Evolutionary conservation across 2,113 vertebrate species (phyloP), one percentile per base, ranked within the genome.

Genomic region (Rhodinocichla rosea): DNA sequence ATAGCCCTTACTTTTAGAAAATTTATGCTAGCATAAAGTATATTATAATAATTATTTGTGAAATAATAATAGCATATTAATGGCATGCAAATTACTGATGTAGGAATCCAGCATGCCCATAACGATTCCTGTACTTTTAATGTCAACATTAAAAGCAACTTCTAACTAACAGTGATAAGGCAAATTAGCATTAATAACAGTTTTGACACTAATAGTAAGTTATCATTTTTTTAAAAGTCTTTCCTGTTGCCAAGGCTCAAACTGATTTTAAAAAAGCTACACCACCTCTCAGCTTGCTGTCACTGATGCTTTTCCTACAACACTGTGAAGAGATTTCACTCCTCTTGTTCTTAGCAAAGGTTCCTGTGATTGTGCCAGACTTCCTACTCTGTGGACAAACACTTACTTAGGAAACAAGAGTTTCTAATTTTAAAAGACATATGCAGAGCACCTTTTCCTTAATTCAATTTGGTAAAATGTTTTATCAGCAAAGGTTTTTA

Each of bases 181-280:
- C 95, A 97, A 97, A 98, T 98, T 97, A 98, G 97, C 57, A 83
- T 97, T 98, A 98, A 97, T 98, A 98, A 97, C 85, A 94, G 95
- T 97, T 97, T 97, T 98, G 97, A 97, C 97, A 97, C 92, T 98
- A 98, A 98, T 98, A 97, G 96, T 96, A 97, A 97, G 97, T 97
- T 97, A 95, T 87, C 89, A n/a, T 87, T 93, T 92, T 95, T 97
- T 95, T 92, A 64, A 96, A 97, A 97, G 80, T 93, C 95, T 93
- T 84, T 96, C 92, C 60, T 92, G 83, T 95, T 96, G 96, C 90
- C 90, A 92, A 95, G 96, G 96, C 96, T 97, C 83, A 93, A 92
- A 67, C 88, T 92, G 88, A 92, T 96, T 82, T 96, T 80, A 56
- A 79, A 92, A 95, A 82, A 92, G 11, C 59, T 42, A 28, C 26